Base-by-base conservation (phyloP, 2,113 vertebrate genomes). In the Helogale parvula region DNA sequence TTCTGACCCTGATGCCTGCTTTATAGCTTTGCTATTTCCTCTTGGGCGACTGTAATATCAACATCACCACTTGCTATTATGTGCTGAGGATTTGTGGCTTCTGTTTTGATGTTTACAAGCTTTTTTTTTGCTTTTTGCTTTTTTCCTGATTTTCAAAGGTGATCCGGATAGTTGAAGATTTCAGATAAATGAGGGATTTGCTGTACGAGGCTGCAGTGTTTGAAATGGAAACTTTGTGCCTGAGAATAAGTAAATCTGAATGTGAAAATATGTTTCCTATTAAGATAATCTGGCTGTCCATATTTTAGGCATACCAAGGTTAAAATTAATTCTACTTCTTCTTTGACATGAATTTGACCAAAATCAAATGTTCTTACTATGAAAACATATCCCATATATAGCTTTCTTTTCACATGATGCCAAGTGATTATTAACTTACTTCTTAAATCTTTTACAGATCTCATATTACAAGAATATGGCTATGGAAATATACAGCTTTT, bases 361-460 rank as follows among this genome's bases (percentile, higher is more conserved):
- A 98, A 98, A 98, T 97, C 95, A 91, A 97, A 93, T 97, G 98
- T 93, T 98, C 76, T 97, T 76, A 47, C 97, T 98, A 92, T 90
- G 90, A 98, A 98, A 98, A 97, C 68, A 82, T 77, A 45, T 38
- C 35, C 95, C 88, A 45, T 91, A 93, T 86, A 96, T 95, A 96
- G 85, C 88, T 97, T 96, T 97, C 80, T 90, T 97, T 97, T 96
- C 90, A 93, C 92, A 95, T 76, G 60, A 47, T 88, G 96, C 96
- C 97, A 97, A 96, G 50, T 79, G 95, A 90, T 96, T 96, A 95
- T 91, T 97, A 93, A 89, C 80, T 96, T 96, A 79, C 69, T 96
- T 96, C 92, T 90, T 89, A 94, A 94, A 94, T 92, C 68, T 79
- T 91, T 93, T 96, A 93, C 97, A 98, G 95, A 98, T 81, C 94